Base-by-base conservation (phyloP, 2,888 invertebrate species). In the Tolmerus cingulatus region DNA sequence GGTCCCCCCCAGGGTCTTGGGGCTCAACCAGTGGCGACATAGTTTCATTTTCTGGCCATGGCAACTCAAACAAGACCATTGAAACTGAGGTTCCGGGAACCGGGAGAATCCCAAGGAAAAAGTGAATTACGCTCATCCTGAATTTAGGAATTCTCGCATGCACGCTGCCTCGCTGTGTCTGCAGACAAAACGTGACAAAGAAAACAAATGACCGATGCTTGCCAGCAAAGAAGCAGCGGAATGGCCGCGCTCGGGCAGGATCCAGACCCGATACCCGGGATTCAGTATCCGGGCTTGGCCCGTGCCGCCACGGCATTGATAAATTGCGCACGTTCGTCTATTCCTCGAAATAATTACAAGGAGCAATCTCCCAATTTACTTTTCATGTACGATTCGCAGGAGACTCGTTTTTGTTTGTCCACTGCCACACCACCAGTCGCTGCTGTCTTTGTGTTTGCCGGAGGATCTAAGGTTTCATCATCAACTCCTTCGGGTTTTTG, bases 291-390 rank as follows among this genome's bases (percentile, higher is more conserved):
- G 30, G 30, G 66, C 66, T 1, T 9, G 27, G 40, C 12, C 40
- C 34, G 51, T 66, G 40, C 57, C 66, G 23, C 51, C 74, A 34
- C 23, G 19, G n/a, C 84, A 84, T 84, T 66, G 74, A 74, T 74
- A 84, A 84, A 84, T 84, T 66, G 84, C 14, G n/a, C 84, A 84
- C 84, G 84, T 84, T 37, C 74, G 66, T 81, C 81, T 55, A 81
- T 51, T 81, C 84, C 84, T 46, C 37, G 74, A 84, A 84, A 84
- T 74, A 84, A 84, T 84, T 84, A 66, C 84, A 30, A 84, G 27
- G 66, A 84, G 66, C 84, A 84, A 84, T 66, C 40, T 57, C 40
- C 76, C 66, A 84, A 84, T 84, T 84, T 84, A 84, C 84, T 66
- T 84, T 84, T 66, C 66, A n/a, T 84, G 84, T 84, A 37, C 84